Conservation (phyloP, 2,797 vertebrate genomes). For the Atherinosoma microstoma region DNA sequence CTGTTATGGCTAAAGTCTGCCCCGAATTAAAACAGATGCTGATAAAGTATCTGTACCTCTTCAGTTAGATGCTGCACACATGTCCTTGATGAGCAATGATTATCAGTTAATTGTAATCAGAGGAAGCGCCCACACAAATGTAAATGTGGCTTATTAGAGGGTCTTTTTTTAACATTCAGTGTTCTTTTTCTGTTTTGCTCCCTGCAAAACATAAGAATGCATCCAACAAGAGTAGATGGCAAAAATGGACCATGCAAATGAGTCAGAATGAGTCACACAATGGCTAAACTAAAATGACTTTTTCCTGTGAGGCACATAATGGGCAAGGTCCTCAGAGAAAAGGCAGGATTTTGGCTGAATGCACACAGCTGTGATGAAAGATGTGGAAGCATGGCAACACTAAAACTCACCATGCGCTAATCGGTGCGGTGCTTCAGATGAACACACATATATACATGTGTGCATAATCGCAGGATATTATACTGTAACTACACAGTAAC, state of each 20-base stretch:
- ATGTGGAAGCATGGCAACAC: conserved; percentile 16
- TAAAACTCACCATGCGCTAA: conserved; percentile 17
- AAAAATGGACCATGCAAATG: conserved; percentile 20
- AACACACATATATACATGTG: background rate
- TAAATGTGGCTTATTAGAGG: background rate
- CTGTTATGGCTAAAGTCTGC: conserved; percentile 15
- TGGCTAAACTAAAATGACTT: conserved; percentile 47
- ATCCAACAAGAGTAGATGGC: background rate
- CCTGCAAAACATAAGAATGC: background rate
- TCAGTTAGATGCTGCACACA: background rate
- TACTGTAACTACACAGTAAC: background rate
- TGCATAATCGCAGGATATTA: background rate
- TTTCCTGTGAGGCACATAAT: conserved; percentile 53
- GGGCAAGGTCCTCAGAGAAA: conserved; percentile 43
- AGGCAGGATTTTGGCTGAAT: conserved; percentile 24
- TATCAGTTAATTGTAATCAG: conserved; percentile 7
- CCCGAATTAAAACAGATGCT: conserved; percentile 24
- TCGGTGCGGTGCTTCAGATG: conserved; percentile 3
- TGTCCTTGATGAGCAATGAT: conserved; percentile 9
- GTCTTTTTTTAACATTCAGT: background rate
- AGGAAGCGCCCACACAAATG: background rate
- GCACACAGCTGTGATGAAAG: conserved; percentile 28
- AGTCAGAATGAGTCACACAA: conserved; percentile 62
- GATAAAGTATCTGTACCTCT: conserved; percentile 10
- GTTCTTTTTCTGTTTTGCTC: background rate